Conservation (phyloP, 2,888 invertebrate species). For the Aphidoletes aphidimyza region DNA sequence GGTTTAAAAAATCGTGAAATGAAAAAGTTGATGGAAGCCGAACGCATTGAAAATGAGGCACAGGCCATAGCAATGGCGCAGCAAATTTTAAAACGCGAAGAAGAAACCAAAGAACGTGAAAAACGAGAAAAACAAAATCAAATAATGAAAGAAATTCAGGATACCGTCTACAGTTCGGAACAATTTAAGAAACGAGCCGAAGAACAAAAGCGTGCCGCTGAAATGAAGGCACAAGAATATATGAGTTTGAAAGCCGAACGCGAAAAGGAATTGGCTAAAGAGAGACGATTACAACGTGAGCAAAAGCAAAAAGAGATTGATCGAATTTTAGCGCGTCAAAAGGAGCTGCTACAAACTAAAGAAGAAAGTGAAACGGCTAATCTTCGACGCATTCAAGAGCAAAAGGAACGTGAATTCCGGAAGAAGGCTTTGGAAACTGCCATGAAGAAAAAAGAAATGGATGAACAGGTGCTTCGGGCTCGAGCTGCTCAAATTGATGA, state of each 20-base stretch:
- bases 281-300: conserved; percentile 63
- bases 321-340: conserved; percentile 62
- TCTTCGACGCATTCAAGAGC: conserved; percentile 64
- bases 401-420: conserved; percentile 65
- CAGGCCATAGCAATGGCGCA: conserved; percentile 61
- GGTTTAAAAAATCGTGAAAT: conserved; percentile 64
- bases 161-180: conserved; percentile 63
- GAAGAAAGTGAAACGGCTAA: conserved; percentile 63
- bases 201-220: conserved; percentile 65
- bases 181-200: conserved; percentile 64
- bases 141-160: conserved; percentile 63
- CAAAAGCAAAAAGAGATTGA: conserved; percentile 64
- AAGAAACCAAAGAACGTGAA: conserved; percentile 61
- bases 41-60: conserved; percentile 65
- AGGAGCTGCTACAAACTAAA: conserved; percentile 62
- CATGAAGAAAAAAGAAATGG: conserved; percentile 62
- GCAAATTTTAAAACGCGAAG: conserved; percentile 62
- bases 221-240: conserved; percentile 64
- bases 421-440: conserved; percentile 64
- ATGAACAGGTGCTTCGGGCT: conserved; percentile 62
- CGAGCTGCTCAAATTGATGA: conserved; percentile 63
- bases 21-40: conserved; percentile 64
- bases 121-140: conserved; percentile 62
- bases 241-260: conserved; percentile 64
- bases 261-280: conserved; percentile 62